Base-by-base conservation (phyloP, 2,888 invertebrate species). In the Subacronicta megacephala region DNA sequence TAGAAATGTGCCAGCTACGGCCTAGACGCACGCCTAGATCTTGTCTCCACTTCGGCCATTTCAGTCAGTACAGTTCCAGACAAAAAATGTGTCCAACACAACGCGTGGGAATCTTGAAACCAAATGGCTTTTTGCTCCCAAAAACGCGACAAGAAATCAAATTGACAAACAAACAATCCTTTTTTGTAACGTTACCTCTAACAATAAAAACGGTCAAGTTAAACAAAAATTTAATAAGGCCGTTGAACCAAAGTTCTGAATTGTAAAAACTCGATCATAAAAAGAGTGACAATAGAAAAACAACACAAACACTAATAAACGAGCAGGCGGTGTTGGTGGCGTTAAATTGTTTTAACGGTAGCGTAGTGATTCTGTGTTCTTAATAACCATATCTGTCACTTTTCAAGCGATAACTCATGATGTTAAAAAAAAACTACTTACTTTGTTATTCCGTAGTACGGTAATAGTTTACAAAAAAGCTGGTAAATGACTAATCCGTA, bases 291-390 rank as follows among this genome's bases (percentile, higher is more conserved):
- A 57, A 60, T 49, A 41, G 43, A 62, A 53, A 71, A 75, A 65
- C 44, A 75, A 73, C 66, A 59, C 52, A 63, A 67, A 72, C 42
- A 56, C 56, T 50, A 43, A 54, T 64, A 78, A 67, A 64, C 51
- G 51, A 49, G 43, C 51, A 46, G n/a, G 23, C 35, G 57, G 35
- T 17, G 31, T 36, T 51, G 51, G 52, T 61, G 41, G 75, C 63
- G 57, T 61, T 62, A 72, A 72, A 69, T 69, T 67, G 43, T 62
- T 62, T 44, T 57, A 62, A 69, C 68, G 62, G 68, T 72, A 54
- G 31, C 37, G 17, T 10, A 4, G 36, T 26, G 36, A 17, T 35
- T 62, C 45, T 36, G 44, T 57, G 50, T 38, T 65, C n/a, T 17
- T 43, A 18, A 37, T 45, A 42, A 49, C 51, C 23, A 43, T 45